Base-by-base conservation (phyloP, 2,113 vertebrate species). In the Thinocorus orbignyianus region DNA sequence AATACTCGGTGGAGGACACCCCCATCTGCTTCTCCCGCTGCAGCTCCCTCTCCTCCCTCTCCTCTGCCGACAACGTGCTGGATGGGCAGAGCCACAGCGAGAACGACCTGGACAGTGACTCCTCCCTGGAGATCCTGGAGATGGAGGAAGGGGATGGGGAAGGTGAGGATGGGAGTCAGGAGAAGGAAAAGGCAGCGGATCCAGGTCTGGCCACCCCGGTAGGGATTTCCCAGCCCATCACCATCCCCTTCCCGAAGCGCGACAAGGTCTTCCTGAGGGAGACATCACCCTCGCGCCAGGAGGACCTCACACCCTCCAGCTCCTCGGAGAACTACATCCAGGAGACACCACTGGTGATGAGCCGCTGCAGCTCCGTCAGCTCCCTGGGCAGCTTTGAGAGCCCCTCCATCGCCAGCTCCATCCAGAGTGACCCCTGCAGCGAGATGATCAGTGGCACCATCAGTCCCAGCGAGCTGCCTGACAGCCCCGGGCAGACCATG, bases 401-500 rank as follows among this genome's bases (percentile, higher is more conserved):
- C 79, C 99, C 98, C 0, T 99, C 99, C 81, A 99, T 99, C 11
- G 99, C 99, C 93, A 99, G 99, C 97, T 99, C 99, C n/a, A 99
- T 99, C 95, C 99, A 99, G 93, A 99, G 99, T 6, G 99, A 99
- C 92, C 99, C 99, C 0, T 99, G 99, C 97, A 99, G 99, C 2
- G 99, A 99, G 93, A 99, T 99, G 98, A 98, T 99, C 73, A 99
- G 99, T 4, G 99, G 99, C 83, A 99, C 99, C 4, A 98, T 99
- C 94, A 99, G 99, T 25, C 99, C 99, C 41, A 99, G 99, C 20
- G 99, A 99, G 97, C 98, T 99, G 60, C 99, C 99, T 0, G 99
- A 99, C 97, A 99, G 99, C 93, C 99, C 99, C 0, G 99, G 99
- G 15, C 99, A 99, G 98, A 99, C 99, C 30, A 99, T 99, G 99